These are phyloP conservation scores for Bradynema listronoti DNA, from an alignment of 1,140 invertebrate genomes.

Conservation along the genomic window DNA sequence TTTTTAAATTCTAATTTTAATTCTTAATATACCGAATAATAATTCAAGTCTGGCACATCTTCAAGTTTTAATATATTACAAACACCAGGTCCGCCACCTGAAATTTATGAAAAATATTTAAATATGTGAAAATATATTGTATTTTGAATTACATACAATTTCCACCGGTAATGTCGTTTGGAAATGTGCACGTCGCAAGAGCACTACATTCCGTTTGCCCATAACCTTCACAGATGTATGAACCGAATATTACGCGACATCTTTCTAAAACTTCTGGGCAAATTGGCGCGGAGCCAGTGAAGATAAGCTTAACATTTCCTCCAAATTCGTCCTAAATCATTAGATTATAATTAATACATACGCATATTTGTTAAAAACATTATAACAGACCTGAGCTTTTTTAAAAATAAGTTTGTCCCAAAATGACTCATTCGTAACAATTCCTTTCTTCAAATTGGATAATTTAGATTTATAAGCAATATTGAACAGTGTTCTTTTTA, in stretches of 20 bases:
- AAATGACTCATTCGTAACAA: conserved; percentile 49
- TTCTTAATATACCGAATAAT: conserved; percentile 36
- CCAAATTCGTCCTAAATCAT: conserved; percentile 66
- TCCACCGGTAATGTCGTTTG: not conserved
- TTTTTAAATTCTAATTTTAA: conserved; percentile 4
- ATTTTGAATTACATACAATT: conserved; percentile 3
- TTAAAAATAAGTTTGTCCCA: conserved; percentile 54
- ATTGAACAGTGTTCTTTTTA: conserved; percentile 29
- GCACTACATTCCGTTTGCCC: conserved; percentile 93
- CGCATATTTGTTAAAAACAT: not conserved
- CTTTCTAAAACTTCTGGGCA: conserved; percentile 88
- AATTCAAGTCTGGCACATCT: conserved; percentile 57
- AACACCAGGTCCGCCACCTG: conserved; percentile 48
- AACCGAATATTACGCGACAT: conserved; percentile 79
- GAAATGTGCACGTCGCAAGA: conserved; percentile 3
- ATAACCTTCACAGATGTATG: conserved; percentile 72
- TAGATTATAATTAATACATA: conserved; percentile 24
- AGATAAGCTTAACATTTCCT: conserved; percentile 78
- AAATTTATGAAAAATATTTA: conserved; percentile 4
- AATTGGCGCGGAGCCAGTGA: conserved; percentile 86
- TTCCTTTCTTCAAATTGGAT: conserved; percentile 37
- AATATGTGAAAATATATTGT: not conserved
- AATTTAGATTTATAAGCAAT: not conserved
- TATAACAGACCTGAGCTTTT: conserved; percentile 34
- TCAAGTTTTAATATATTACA: conserved; percentile 54